Base-by-base conservation (phyloP, 2,113 vertebrate genomes). In the Rhinopomastus cyanomelas region DNA sequence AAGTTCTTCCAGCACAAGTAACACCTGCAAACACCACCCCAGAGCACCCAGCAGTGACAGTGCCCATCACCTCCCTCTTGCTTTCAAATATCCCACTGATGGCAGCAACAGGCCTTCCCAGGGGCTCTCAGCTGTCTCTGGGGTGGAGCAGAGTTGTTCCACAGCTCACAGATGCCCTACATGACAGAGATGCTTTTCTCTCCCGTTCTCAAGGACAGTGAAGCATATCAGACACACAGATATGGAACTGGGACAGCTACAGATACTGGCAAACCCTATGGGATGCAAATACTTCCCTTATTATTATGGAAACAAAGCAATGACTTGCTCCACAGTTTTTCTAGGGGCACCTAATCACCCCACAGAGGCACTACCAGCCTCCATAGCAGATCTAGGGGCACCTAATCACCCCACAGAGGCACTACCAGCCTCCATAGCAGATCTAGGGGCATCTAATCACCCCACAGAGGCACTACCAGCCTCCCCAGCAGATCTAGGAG, bases 151-250 rank as follows among this genome's bases (percentile, higher is more conserved):
- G 59, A 48, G 19, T 44, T 56, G 5, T 10, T 42, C 51, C 81
- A 19, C 23, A 27, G 30, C 73, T 69, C 36, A 10, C 10, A 15
- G 49, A 34, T 51, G 48, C 22, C 9, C 37, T 4, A 11, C 2
- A 0, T 2, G 3, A 1, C 2, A 5, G 48, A 30, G 51, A 46
- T 37, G 12, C 29, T 79, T 29, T 42, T 4, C 51, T 65, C 42
- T 55, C 11, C 66, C 15, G 1, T 3, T 30, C 7, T 3, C 6
- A 21, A 6, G 30, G 42, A 5, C 9, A 1, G 2, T 2, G 8
- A 32, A 51, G 12, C 4, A 78, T 48, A 73, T 53, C 29, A 10
- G 4, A 55, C 26, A 22, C 13, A 6, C 1, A 9, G 36, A 15
- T 19, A 9, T 2, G 6, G 44, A 68, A 39, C 12, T 9, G 16